Evolutionary conservation across 2,888 invertebrate genomes (phyloP).

Genomic region (Drosophila tripunctata): DNA sequence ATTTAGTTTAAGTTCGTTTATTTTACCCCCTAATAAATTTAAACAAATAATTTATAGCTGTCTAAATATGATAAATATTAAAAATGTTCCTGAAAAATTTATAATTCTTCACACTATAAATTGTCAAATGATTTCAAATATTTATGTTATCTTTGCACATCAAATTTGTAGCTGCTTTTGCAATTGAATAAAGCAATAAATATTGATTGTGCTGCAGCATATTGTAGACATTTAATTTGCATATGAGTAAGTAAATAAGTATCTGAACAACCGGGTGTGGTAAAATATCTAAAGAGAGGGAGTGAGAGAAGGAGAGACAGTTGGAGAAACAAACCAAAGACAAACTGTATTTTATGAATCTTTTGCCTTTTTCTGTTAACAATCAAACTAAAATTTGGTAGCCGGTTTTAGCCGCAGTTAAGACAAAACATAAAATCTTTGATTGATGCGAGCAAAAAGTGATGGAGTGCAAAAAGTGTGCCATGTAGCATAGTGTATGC

Average conservation of each 20-base stretch:
- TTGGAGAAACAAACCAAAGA: not conserved
- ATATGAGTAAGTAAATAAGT: not conserved
- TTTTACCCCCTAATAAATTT: too few species aligned
- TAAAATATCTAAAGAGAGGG: not conserved
- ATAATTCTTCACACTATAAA: not conserved
- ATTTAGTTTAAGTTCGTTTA: too few species aligned
- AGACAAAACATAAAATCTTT: not conserved
- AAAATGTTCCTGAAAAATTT: too few species aligned
- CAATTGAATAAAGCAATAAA: constrained; percentile 4
- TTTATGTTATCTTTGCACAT: not conserved
- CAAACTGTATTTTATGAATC: not conserved
- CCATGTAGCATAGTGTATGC: constrained; percentile 22
- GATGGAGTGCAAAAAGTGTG: constrained; percentile 7
- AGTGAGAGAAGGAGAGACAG: not conserved
- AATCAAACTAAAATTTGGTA: not conserved
- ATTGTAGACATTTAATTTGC: constrained; percentile 3
- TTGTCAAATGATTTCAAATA: not conserved
- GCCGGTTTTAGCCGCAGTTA: constrained; percentile 10
- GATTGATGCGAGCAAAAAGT: not conserved
- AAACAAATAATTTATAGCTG: too few species aligned
- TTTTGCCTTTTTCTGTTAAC: constrained; percentile 8
- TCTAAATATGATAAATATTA: too few species aligned
- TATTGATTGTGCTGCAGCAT: not conserved
- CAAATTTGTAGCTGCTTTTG: not conserved
- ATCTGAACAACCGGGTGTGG: not conserved